phyloP scores from a whole-genome alignment of 1,140 invertebrate species.

The Drosophila yakuba region DNA sequence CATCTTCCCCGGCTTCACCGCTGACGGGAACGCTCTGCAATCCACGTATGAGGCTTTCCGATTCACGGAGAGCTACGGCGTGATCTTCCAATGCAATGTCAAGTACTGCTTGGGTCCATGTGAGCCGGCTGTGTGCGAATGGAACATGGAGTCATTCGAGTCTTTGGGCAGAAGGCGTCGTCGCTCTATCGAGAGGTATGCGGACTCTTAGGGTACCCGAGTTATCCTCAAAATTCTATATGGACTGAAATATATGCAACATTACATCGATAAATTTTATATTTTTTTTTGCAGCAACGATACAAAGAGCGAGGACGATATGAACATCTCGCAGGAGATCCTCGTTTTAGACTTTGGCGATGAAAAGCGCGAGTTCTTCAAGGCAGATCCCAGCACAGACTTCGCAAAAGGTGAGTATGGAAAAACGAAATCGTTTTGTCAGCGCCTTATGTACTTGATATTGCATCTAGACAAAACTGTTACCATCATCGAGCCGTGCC shows the following conservation, averaged over 20 bases:
- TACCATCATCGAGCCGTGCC: conserved; percentile 94
- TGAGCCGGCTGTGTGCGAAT: conserved; percentile 95
- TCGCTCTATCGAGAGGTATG: conserved; percentile 87
- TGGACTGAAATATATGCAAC: background rate
- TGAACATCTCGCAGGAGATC: conserved; percentile 97
- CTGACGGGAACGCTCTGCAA: conserved; percentile 94
- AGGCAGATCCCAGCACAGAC: conserved; percentile 91
- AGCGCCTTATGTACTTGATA: too few relatives aligned
- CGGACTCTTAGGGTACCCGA: background rate
- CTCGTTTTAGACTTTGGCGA: conserved; percentile 96
- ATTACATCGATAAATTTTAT: background rate
- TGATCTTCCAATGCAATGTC: conserved; percentile 98
- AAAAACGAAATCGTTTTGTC: too few relatives aligned
- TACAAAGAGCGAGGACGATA: conserved; percentile 91
- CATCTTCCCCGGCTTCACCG: conserved; percentile 96
- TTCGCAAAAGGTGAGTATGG: conserved; percentile 88
- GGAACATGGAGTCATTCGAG: conserved; percentile 93
- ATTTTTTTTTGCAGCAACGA: conserved; percentile 80
- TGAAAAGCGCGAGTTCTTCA: conserved; percentile 93
- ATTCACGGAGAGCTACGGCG: conserved; percentile 97
- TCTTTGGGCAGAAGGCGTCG: conserved; percentile 95
- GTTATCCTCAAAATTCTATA: background rate
- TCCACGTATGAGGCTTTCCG: conserved; percentile 97
- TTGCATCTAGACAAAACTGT: conserved; percentile 91
- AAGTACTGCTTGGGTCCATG: conserved; percentile 98